Base-by-base conservation (phyloP, 2,113 vertebrate species). In the Aldabrachelys gigantea region DNA sequence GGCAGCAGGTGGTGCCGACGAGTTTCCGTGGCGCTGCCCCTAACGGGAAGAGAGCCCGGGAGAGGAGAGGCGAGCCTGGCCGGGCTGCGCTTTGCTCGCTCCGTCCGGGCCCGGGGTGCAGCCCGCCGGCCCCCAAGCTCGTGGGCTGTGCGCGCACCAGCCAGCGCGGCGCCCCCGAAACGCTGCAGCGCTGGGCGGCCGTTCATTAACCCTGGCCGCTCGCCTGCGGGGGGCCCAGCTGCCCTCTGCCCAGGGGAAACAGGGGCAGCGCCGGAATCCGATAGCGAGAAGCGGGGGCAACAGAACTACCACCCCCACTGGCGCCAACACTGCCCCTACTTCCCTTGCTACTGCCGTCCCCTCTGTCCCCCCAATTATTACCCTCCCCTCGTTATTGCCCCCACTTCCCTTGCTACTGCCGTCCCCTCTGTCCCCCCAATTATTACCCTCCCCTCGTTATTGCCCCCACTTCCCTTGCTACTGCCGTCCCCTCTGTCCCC, bases 291-390 rank as follows among this genome's bases (percentile, higher is more conserved):
- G 31, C 5, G 31, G 62, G 35, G 35, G 65, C 6, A 19, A 65
- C 6, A n/a, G 31, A 65, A 62, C 3, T 31, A 31, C 13, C 65
- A 35, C 56, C 29, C 14, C 62, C 31, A 9, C 17, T 21, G n/a
- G 21, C 62, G 35, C 65, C 35, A n/a, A 35, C 62, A 31, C 29
- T 16, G 12, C 29, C 59, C 54, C 24, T 3, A 22, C 54, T 62
- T 14, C 29, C 59, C 27, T 13, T 6, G 5, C 59, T 62, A 10
- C 7, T 25, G 12, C 49, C 49, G 56, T 29, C 57, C 14, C 62
- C 7, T 4, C 13, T 16, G 14, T 14, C 1, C 29, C 27, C 13
- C 59, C 27, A 6, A 31, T 7, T 65, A 10, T 29, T 2, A 3
- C 57, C 57, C 57, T 9, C 31, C 2, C 75, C 0, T 31, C 1